A percentile compares a stretch with the other conserved stretches of the same genome.
These are phyloP conservation scores for Pavo muticus DNA, from an alignment of 2,113 vertebrate genomes.

Conservation along the genomic window DNA sequence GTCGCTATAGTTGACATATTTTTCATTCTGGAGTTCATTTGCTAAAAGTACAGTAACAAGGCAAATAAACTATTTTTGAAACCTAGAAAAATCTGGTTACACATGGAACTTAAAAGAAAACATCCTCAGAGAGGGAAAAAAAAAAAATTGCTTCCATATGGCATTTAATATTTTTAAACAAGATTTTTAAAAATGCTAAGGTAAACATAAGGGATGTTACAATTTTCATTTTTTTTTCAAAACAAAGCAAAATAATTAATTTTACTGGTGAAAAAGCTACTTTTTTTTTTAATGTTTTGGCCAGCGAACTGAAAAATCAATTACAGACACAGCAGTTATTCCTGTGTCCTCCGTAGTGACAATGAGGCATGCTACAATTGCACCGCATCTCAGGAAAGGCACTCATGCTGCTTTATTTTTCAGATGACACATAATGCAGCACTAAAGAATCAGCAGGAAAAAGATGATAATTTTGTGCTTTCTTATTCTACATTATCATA, in stretches of 20 bases:
- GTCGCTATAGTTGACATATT: not conserved
- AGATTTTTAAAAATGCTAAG: not conserved
- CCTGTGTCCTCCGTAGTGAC: slow-evolving; percentile 27
- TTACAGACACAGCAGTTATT: slow-evolving; percentile 48
- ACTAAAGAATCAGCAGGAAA: slow-evolving; percentile 2
- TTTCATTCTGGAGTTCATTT: not conserved
- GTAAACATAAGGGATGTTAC: not conserved
- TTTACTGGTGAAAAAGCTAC: not conserved
- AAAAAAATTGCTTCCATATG: not conserved
- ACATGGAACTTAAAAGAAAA: not conserved
- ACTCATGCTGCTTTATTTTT: slow-evolving; percentile 42
- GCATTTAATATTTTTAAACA: not conserved
- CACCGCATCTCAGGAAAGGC: slow-evolving; percentile 2
- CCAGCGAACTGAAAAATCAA: slow-evolving; percentile 54
- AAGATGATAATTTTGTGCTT: not conserved
- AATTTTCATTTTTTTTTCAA: not conserved
- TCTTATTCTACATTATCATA: not conserved
- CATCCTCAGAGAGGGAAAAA: rapidly evolving
- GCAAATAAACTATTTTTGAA: not conserved
- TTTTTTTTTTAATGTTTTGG: not conserved
- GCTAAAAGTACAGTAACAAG: not conserved
- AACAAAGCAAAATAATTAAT: not conserved
- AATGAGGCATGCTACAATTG: not conserved
- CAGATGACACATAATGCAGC: not conserved
- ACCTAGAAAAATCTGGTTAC: not conserved